Evolutionary conservation across 2,797 vertebrate genomes (phyloP).

Genomic region (Calcarius lapponicus): DNA sequence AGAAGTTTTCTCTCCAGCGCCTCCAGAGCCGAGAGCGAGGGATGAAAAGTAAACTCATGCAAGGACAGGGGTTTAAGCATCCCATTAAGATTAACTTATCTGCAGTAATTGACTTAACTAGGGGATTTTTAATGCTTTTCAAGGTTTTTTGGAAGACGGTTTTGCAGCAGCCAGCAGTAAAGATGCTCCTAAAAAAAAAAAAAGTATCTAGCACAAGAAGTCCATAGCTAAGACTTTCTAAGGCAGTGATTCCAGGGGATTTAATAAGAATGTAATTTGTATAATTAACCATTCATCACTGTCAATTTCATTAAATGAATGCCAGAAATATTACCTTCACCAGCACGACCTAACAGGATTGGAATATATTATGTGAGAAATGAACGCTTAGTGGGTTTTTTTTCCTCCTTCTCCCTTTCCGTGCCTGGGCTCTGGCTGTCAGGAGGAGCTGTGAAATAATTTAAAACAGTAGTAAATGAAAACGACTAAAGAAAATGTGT

Average conservation of each 20-base stretch:
- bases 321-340: slow-evolving; percentile 83
- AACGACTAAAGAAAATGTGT: slow-evolving; percentile 61
- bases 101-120: slow-evolving; percentile 80
- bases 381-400: slow-evolving; percentile 55
- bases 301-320: slow-evolving; percentile 84
- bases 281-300: slow-evolving; percentile 86
- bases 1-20: not conserved
- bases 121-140: slow-evolving; percentile 78
- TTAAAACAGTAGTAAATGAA: slow-evolving; percentile 75
- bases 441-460: slow-evolving; percentile 73
- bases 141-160: slow-evolving; percentile 70
- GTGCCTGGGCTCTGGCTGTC: slow-evolving; percentile 66
- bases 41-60: slow-evolving; percentile 71
- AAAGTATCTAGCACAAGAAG: slow-evolving; percentile 61
- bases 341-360: slow-evolving; percentile 78
- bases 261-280: slow-evolving; percentile 85
- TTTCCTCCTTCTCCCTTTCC: not conserved
- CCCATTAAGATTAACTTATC: slow-evolving; percentile 79
- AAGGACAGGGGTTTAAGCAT: slow-evolving; percentile 73
- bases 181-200: slow-evolving; percentile 65
- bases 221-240: slow-evolving; percentile 76
- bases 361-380: slow-evolving; percentile 80
- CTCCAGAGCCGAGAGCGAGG: slow-evolving; percentile 42
- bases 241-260: slow-evolving; percentile 79
- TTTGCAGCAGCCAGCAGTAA: slow-evolving; percentile 68